Base-by-base conservation (phyloP, 2,113 vertebrate genomes). In the Gallinago undulata region DNA sequence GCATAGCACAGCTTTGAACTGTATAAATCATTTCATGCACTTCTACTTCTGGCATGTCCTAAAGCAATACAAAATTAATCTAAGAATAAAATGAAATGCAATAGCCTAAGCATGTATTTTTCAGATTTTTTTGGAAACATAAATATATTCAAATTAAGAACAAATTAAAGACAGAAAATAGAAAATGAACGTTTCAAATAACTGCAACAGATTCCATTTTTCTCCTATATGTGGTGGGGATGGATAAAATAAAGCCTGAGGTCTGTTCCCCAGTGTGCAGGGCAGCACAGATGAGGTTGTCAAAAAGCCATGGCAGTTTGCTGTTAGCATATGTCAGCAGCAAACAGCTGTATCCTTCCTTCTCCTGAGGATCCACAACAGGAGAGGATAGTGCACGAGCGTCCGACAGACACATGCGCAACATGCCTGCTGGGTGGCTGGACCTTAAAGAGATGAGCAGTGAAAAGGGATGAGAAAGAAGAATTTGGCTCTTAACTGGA, bases 351-450 rank as follows among this genome's bases (percentile, higher is more conserved):
- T 33, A 28, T 68, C 60, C 43, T 41, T 30, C 64, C 45, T 90
- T 28, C 22, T 69, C 22, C 63, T 0, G 0, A 22, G 28, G 37
- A 59, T 10, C 37, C 56, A 25, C 45, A 8, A 3, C 0, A 9
- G 7, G 28, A 59, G 25, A 45, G 31, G n/a, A 37, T 35, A 23
- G 45, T 9, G 7, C 0, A 0, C 0, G 2, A 47, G 13, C 2
- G 0, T 19, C 19, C 16, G 8, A 8, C 11, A 56, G 72, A 18
- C 31, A 39, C 14, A 45, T 7, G 28, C 57, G 69, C 53, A 53
- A 35, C 0, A 2, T 7, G 47, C 45, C n/a, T 30, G 19, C 7
- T 4, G 17, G 28, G 33, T 43, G 11, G 22, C 13, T 1, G 6
- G 68, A 43, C 5, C 31, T 56, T 15, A 74, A 66, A 87, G 48